A percentile compares a stretch with the other conserved stretches of the same genome.
These are phyloP conservation scores for Nasonia oneida DNA, from an alignment of 2,888 invertebrate genomes.

Conservation along the genomic window DNA sequence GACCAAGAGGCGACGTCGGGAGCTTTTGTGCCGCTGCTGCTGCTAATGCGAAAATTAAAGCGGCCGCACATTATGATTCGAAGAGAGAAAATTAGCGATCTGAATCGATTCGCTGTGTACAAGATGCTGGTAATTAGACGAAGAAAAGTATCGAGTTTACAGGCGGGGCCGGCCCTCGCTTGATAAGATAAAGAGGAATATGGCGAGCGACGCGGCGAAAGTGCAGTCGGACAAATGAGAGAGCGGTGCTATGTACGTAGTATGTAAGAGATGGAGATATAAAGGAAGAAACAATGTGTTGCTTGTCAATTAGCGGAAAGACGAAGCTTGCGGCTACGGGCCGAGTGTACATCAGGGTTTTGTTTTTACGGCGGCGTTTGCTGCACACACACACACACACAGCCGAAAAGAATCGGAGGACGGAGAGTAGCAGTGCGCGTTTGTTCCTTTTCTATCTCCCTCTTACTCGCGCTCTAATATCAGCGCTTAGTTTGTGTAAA, in stretches of 20 bases:
- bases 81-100: slow-evolving; percentile 55
- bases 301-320: slow-evolving; percentile 74
- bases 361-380: slow-evolving; percentile 71
- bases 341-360: slow-evolving; percentile 40
- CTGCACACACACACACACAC: slow-evolving; percentile 16
- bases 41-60: slow-evolving; percentile 61
- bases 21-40: slow-evolving; percentile 52
- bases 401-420: slow-evolving; percentile 72
- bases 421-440: slow-evolving; percentile 62
- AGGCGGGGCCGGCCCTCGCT: slow-evolving; percentile 18
- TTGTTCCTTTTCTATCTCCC: slow-evolving; percentile 31
- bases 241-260: slow-evolving; percentile 16
- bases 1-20: slow-evolving; percentile 7
- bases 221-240: slow-evolving; percentile 36
- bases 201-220: slow-evolving; percentile 39
- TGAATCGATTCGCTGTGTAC: neutral
- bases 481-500: slow-evolving; percentile 43
- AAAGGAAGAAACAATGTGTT: slow-evolving; percentile 73
- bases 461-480: slow-evolving; percentile 51
- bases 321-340: slow-evolving; percentile 50
- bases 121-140: slow-evolving; percentile 49
- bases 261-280: slow-evolving; percentile 45
- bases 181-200: slow-evolving; percentile 58
- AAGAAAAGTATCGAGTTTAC: slow-evolving; percentile 53
- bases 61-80: slow-evolving; percentile 56